Evolutionary conservation across 1,140 invertebrate species (phyloP).

Genomic region (Thaumatotibia leucotreta): DNA sequence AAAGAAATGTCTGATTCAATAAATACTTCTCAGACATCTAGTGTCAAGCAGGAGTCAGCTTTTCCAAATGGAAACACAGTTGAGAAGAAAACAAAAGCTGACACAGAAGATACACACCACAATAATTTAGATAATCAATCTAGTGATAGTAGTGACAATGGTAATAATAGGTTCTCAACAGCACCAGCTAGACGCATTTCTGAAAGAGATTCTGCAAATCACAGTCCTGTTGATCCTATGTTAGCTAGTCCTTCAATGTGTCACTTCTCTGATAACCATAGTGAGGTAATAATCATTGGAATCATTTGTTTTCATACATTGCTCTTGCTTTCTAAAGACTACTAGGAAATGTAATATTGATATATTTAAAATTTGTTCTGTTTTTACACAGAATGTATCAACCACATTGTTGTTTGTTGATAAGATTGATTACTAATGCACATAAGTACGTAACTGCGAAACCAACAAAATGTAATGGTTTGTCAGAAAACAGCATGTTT

Average conservation of each 20-base stretch:
- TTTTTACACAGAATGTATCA: too few species aligned
- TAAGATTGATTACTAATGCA: too few species aligned
- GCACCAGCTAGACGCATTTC: constrained; percentile 70
- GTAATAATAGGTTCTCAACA: constrained; percentile 54
- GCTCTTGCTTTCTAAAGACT: not conserved
- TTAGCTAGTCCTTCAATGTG: constrained; percentile 80
- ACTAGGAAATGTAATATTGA: not conserved
- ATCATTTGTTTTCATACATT: not conserved
- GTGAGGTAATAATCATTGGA: constrained; percentile 75
- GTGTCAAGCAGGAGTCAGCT: constrained; percentile 36
- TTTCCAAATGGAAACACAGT: constrained; percentile 30
- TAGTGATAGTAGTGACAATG: constrained; percentile 46
- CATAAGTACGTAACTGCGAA: too few species aligned
- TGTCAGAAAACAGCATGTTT: too few species aligned
- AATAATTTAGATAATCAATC: constrained; percentile 47
- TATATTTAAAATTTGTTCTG: not conserved
- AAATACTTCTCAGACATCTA: constrained; percentile 33
- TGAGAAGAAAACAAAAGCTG: constrained; percentile 37
- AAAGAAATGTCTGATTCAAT: constrained; percentile 32
- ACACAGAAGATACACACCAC: constrained; percentile 50
- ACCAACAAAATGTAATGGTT: too few species aligned
- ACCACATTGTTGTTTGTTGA: too few species aligned
- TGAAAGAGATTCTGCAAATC: constrained; percentile 82
- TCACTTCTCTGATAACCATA: constrained; percentile 82
- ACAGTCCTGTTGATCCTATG: constrained; percentile 81